phyloP scores from a whole-genome alignment of 64 coral and sea anemone genomes.

The Trachythela sp. region DNA sequence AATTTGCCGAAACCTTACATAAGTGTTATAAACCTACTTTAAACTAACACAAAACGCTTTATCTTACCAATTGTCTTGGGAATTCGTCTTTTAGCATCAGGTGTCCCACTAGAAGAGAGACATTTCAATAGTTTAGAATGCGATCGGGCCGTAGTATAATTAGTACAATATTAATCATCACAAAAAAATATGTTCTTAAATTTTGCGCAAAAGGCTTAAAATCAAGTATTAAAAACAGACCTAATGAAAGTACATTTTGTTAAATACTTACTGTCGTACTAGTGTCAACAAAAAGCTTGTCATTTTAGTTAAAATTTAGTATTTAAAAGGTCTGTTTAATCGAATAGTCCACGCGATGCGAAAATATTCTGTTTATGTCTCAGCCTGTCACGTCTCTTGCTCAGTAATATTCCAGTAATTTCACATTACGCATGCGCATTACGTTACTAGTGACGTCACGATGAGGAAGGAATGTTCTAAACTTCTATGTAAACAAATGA shows the following conservation, averaged over 20 bases:
- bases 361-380: not conserved
- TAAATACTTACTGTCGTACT: not conserved
- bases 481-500: not conserved
- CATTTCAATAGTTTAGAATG: not conserved
- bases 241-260: too few species aligned
- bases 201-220: too few species aligned
- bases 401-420: conserved; percentile 10
- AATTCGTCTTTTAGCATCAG: conserved; percentile 12
- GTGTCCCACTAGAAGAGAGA: not conserved
- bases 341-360: not conserved
- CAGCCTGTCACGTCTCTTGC: not conserved
- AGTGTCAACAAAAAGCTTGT: not conserved
- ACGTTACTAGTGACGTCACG: not conserved
- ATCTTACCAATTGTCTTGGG: not conserved
- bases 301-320: not conserved
- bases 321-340: not conserved
- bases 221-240: too few species aligned
- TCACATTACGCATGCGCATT: not conserved
- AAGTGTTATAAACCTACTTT: not conserved
- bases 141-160: too few species aligned
- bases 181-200: too few species aligned
- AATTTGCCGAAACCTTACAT: not conserved
- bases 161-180: too few species aligned
- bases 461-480: not conserved
- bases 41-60: too few species aligned